Conservation (phyloP, 2,797 vertebrate species). For the Amblyraja radiata region DNA sequence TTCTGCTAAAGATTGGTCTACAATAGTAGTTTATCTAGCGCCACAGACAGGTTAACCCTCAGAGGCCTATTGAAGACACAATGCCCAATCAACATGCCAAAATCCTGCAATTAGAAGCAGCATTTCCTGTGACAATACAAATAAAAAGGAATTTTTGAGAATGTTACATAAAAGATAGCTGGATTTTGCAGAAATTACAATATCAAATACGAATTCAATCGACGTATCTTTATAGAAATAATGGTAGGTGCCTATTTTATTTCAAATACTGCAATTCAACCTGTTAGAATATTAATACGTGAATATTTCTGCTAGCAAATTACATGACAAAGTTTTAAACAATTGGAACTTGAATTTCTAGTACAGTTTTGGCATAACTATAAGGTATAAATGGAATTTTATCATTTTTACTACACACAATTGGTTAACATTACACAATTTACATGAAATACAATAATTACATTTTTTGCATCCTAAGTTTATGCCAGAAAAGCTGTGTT, state of each 20-base stretch:
- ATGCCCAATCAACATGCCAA: conserved; percentile 36
- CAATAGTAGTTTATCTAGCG: conserved; percentile 36
- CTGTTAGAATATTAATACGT: not conserved
- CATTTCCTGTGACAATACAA: not conserved
- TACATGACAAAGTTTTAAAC: not conserved
- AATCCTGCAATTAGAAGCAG: conserved; percentile 35
- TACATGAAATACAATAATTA: not conserved
- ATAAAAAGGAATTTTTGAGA: conserved; percentile 1
- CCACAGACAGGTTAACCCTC: conserved; percentile 38
- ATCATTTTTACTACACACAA: not conserved
- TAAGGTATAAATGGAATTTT: not conserved
- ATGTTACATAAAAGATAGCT: not conserved
- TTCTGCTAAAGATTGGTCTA: conserved; percentile 38
- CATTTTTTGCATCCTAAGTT: not conserved
- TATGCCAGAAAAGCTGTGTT: not conserved
- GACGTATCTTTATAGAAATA: conserved; percentile 5
- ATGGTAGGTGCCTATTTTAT: not conserved
- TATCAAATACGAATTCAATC: conserved; percentile 11
- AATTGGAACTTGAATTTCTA: not conserved
- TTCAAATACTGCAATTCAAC: not conserved
- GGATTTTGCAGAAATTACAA: not conserved
- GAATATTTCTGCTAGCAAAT: conserved; percentile 2
- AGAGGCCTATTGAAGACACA: conserved; percentile 34
- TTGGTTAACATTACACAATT: not conserved
- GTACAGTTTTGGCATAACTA: not conserved